Base-by-base conservation (phyloP, 2,888 invertebrate genomes). In the Euzophera pinguis region DNA sequence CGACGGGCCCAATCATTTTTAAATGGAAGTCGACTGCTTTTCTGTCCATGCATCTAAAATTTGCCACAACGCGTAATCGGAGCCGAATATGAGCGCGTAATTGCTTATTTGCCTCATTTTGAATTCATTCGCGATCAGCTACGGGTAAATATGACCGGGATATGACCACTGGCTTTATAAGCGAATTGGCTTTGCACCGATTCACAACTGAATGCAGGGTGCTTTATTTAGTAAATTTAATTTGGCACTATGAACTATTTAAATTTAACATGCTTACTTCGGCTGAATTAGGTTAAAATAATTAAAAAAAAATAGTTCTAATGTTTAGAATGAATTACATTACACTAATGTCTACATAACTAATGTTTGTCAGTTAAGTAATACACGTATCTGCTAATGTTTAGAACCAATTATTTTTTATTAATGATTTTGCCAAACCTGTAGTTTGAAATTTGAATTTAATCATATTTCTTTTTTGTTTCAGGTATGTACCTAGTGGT, bases 21-120 rank as follows among this genome's bases (percentile, higher is more conserved):
- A 29, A 45, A 45, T 45, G 17, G 14, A 32, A 37, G 9, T 42
- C 38, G 29, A 29, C 29, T 6, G 51, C 39, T 7, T 32, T 13
- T 64, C 67, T 70, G 71, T 41, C 64, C 71, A 67, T 68, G 71
- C 73, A 72, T 75, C 77, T 77, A 71, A 78, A 84, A 82, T 79
- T 73, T 71, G 73, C 77, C 76, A 73, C 72, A 76, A 64, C 69
- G 75, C 71, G 80, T 77, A 83, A 86, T 82, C 81, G 79, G 79
- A 81, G 74, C 75, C 70, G 73, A 83, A 82, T 81, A 78, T 76
- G 80, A 76, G 72, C 78, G 74, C 71, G 71, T 84, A 86, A 86
- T 88, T 86, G 87, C 80, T 84, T 85, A 85, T 86, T 86, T 87
- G 86, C 84, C 81, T 85, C 83, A 84, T 86, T 85, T 84, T 70